Evolutionary conservation across 2,113 vertebrate species (phyloP).

Genomic region (Glaucomys volans): DNA sequence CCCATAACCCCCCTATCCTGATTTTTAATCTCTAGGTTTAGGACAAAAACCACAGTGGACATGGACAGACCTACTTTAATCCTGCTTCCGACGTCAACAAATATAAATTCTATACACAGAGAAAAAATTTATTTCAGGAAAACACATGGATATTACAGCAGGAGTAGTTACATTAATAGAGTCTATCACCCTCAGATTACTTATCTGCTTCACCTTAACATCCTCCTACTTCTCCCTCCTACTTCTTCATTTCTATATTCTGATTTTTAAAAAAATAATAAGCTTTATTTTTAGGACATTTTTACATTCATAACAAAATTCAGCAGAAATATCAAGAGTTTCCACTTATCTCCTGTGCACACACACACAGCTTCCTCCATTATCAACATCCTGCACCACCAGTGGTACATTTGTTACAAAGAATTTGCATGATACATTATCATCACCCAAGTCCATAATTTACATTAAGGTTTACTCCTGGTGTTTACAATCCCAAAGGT

Average conservation of each 20-base stretch:
- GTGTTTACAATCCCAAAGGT: background rate
- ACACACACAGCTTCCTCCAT: background rate
- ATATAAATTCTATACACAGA: background rate
- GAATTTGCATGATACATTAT: background rate
- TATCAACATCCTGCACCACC: background rate
- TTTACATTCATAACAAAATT: no score
- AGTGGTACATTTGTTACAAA: background rate
- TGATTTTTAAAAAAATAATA: background rate
- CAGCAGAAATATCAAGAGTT: no score
- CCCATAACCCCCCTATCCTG: background rate
- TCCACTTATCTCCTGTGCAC: background rate
- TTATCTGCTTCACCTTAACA: background rate
- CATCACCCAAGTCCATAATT: background rate
- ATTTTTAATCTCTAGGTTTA: constrained; percentile 33
- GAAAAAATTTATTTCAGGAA: constrained; percentile 36
- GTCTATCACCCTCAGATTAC: background rate
- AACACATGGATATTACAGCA: constrained; percentile 14
- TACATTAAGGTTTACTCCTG: background rate
- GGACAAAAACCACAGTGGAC: background rate
- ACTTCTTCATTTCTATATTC: background rate
- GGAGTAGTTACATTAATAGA: background rate
- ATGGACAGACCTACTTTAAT: constrained; percentile 24
- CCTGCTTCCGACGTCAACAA: background rate
- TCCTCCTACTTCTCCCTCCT: background rate
- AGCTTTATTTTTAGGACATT: no score